Conservation (phyloP, 2,797 vertebrate species). For the Cirrhinus molitorella region DNA sequence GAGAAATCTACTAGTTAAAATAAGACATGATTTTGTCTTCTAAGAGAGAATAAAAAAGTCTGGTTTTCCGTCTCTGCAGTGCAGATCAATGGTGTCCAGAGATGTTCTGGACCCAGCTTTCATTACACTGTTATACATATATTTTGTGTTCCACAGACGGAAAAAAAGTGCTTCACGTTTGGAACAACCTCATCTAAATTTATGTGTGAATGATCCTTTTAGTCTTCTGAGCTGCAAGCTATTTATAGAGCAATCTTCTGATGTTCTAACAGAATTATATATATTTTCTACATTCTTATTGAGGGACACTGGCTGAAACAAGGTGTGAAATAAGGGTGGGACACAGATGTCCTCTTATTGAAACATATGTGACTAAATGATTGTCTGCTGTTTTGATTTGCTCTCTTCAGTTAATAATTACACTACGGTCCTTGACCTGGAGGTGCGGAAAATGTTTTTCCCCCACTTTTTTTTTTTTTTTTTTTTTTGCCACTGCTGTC, state of each 20-base stretch:
- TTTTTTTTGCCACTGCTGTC: constrained; percentile 31
- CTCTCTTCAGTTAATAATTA: constrained; percentile 77
- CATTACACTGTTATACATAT: neutral
- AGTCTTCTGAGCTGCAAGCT: neutral
- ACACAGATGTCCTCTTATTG: neutral
- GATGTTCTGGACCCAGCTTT: neutral
- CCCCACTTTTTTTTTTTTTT: constrained; percentile 34
- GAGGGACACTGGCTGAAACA: neutral
- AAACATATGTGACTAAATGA: constrained; percentile 20
- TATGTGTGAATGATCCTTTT: neutral
- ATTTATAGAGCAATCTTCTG: constrained; percentile 5
- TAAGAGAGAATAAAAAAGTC: neutral
- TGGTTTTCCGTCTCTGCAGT: neutral
- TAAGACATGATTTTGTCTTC: neutral
- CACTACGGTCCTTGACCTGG: constrained; percentile 74
- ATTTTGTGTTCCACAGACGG: neutral
- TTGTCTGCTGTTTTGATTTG: constrained; percentile 43
- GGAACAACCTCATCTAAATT: neutral
- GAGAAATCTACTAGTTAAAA: neutral
- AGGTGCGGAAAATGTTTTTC: constrained; percentile 49
- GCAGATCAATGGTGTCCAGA: neutral
- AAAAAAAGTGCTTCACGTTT: neutral
- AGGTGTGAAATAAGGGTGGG: constrained; percentile 12
- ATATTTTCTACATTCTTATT: neutral
- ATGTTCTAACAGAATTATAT: neutral